Evolutionary conservation across 2,797 vertebrate genomes (phyloP).

Genomic region (Sebastes oblongus): DNA sequence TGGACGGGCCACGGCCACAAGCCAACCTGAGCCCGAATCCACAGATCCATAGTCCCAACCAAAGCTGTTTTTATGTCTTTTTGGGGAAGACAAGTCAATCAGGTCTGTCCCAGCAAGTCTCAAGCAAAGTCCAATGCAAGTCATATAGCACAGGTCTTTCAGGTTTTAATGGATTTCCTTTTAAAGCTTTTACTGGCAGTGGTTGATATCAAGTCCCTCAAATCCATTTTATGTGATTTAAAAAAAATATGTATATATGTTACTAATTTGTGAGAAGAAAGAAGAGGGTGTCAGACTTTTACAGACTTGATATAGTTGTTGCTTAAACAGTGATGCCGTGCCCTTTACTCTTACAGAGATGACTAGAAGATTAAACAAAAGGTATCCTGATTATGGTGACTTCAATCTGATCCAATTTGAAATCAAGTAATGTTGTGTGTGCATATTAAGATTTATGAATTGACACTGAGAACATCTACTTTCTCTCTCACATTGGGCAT

Average conservation of each 20-base stretch:
- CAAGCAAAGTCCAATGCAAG: neutral
- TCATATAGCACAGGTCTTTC: neutral
- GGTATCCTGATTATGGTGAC: neutral
- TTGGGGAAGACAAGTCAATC: constrained; percentile 37
- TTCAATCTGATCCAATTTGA: neutral
- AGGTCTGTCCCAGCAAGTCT: constrained; percentile 11
- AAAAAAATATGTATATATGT: neutral
- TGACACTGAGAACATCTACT: neutral
- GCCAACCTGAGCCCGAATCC: constrained; percentile 72
- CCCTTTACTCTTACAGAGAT: neutral
- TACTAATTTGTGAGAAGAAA: neutral
- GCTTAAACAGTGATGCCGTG: neutral
- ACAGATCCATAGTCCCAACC: constrained; percentile 82
- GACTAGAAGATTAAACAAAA: neutral
- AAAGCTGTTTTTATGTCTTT: constrained; percentile 46
- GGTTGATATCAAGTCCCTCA: neutral
- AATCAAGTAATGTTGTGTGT: neutral
- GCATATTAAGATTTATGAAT: neutral
- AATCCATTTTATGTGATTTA: neutral
- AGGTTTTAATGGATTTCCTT: neutral
- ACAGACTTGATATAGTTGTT: neutral
- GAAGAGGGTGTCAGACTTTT: neutral
- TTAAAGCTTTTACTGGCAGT: neutral
- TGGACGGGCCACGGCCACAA: constrained; percentile 77
- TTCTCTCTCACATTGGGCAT: neutral